Percentiles rank a stretch among this genome's conserved stretches.
Conservation (phyloP, 2,113 vertebrate species). For the Ochotona princeps region DNA sequence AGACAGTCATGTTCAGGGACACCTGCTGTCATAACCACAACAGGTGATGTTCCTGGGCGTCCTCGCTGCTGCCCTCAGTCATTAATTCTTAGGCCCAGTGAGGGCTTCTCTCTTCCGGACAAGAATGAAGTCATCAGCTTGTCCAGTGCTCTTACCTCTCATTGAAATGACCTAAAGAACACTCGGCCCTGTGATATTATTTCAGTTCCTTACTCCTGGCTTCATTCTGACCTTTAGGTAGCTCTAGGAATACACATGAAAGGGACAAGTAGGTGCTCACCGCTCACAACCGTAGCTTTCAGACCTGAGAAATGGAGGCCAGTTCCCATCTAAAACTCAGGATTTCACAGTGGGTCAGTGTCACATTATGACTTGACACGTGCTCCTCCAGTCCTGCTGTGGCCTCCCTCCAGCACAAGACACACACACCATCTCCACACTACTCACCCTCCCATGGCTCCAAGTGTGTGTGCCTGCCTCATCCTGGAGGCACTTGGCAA, state of each 20-base stretch:
- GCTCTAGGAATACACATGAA: background rate
- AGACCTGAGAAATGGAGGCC: background rate
- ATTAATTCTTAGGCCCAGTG: background rate
- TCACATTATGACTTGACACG: background rate
- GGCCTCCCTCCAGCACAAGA: background rate
- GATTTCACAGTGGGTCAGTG: background rate
- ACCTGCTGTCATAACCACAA: fast-evolving
- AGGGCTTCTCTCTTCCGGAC: background rate
- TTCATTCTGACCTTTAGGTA: background rate
- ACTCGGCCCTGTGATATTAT: background rate
- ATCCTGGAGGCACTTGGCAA: no score
- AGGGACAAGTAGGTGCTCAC: background rate
- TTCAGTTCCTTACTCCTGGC: background rate
- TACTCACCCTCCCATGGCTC: no score
- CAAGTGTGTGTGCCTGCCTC: no score
- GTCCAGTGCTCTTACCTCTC: background rate
- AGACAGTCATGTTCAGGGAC: background rate
- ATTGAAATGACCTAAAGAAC: background rate
- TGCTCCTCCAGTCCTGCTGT: fast-evolving
- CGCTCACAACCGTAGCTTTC: background rate
- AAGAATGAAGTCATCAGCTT: background rate
- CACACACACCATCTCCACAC: no score
- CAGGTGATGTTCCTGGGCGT: background rate
- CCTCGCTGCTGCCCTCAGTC: background rate
- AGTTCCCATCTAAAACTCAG: background rate